Conservation (phyloP, 2,888 invertebrate genomes). For the Acleris cristana region DNA sequence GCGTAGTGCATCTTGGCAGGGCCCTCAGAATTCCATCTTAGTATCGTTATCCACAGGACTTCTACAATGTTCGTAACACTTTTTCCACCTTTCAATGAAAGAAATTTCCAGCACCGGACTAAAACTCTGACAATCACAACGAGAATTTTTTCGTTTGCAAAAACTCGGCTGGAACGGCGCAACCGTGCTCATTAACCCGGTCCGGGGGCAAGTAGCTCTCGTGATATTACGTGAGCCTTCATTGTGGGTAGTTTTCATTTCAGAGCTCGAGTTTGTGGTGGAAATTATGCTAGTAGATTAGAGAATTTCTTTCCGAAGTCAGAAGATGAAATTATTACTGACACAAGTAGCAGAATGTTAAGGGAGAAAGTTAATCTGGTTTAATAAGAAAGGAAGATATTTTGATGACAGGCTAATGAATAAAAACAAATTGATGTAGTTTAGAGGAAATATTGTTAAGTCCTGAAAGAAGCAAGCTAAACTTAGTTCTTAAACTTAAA, state of each 20-base stretch:
- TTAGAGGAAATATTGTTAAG: too few relatives aligned
- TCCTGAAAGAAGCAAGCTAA: too few relatives aligned
- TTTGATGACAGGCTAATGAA: too few relatives aligned
- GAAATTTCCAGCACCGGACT: background rate
- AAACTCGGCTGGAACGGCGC: conserved; percentile 50
- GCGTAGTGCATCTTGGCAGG: too few relatives aligned
- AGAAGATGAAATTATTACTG: background rate
- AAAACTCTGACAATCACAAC: conserved; percentile 16
- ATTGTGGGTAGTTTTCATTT: conserved; percentile 36
- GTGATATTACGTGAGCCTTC: conserved; percentile 28
- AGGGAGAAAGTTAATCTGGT: background rate
- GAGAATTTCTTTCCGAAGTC: background rate
- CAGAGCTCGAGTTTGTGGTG: conserved; percentile 13
- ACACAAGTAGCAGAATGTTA: background rate
- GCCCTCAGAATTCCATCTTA: too few relatives aligned
- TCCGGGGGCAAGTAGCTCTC: conserved; percentile 27
- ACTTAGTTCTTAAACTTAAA: too few relatives aligned
- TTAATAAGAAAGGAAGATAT: too few relatives aligned
- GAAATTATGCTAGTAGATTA: conserved; percentile 20
- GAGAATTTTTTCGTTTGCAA: conserved; percentile 48
- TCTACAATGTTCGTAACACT: too few relatives aligned
- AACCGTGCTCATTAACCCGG: conserved; percentile 59
- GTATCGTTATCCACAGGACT: too few relatives aligned
- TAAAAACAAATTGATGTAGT: too few relatives aligned
- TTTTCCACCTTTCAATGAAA: background rate